A percentile compares a stretch with the other conserved stretches of the same genome.
Conservation (phyloP, 2,797 vertebrate species). For the Enteromius trimaculatus region DNA sequence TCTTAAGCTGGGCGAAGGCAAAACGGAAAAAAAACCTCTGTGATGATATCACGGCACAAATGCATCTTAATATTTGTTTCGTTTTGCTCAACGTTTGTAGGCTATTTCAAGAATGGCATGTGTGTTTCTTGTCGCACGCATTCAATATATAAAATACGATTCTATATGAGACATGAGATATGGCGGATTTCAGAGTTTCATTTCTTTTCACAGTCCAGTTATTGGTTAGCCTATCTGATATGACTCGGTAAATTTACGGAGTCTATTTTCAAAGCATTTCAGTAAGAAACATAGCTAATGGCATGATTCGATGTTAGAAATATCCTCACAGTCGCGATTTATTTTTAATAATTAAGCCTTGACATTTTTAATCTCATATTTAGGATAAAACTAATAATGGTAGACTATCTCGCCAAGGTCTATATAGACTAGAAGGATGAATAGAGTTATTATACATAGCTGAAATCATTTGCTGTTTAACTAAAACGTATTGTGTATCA, state of each 20-base stretch:
- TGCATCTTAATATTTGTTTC: neutral
- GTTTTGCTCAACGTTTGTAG: neutral
- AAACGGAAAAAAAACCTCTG: neutral
- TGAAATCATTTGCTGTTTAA: neutral
- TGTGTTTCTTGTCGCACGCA: neutral
- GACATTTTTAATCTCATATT: neutral
- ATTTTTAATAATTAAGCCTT: neutral
- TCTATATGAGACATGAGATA: neutral
- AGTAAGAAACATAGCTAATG: neutral
- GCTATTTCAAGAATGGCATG: neutral
- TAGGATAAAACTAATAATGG: neutral
- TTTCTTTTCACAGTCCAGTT: neutral
- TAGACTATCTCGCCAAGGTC: neutral
- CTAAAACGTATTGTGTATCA: neutral
- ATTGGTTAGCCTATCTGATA: neutral
- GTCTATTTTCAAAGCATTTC: neutral
- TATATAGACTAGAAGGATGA: neutral
- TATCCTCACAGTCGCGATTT: neutral
- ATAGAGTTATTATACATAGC: neutral
- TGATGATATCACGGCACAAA: neutral
- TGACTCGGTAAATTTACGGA: neutral
- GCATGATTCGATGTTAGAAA: neutral
- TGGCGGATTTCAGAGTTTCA: neutral
- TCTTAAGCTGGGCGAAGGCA: constrained; percentile 20
- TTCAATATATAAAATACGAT: neutral